Conservation (phyloP, 2,888 invertebrate species). For the Caenorhabditis parvicauda region DNA sequence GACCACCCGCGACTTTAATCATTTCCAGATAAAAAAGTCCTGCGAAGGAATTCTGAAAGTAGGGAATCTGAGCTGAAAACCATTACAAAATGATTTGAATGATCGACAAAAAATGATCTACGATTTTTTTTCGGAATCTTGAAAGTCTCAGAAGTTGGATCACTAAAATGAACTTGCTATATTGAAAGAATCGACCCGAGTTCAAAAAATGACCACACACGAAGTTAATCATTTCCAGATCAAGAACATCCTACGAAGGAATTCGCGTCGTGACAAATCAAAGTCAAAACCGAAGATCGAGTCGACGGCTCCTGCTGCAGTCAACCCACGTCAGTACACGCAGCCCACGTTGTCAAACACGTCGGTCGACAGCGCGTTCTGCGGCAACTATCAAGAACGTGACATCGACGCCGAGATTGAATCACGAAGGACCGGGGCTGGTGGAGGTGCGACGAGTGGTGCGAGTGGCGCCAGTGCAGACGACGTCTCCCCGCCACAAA, state of each 20-base stretch:
- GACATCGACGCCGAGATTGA: constrained; percentile 58
- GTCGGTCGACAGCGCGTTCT: constrained; percentile 44
- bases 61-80: too few relatives aligned
- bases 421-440: constrained; percentile 30
- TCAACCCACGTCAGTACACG: constrained; percentile 28
- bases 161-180: too few relatives aligned
- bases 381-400: constrained; percentile 51
- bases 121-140: too few relatives aligned
- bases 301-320: constrained; percentile 43
- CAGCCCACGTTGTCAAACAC: constrained; percentile 21
- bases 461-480: background rate
- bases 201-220: too few relatives aligned
- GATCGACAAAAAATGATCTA: too few relatives aligned
- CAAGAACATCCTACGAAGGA: constrained; percentile 47
- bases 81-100: too few relatives aligned
- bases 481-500: constrained; percentile 15
- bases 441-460: background rate
- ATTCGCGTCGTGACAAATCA: constrained; percentile 44
- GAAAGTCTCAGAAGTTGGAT: too few relatives aligned
- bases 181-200: too few relatives aligned
- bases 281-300: constrained; percentile 39
- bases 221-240: constrained; percentile 32
- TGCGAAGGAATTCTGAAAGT: too few relatives aligned
- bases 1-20: too few relatives aligned
- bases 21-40: too few relatives aligned